Evolutionary conservation across 2,113 vertebrate genomes (phyloP).

Genomic region (Megaceryle torquata): DNA sequence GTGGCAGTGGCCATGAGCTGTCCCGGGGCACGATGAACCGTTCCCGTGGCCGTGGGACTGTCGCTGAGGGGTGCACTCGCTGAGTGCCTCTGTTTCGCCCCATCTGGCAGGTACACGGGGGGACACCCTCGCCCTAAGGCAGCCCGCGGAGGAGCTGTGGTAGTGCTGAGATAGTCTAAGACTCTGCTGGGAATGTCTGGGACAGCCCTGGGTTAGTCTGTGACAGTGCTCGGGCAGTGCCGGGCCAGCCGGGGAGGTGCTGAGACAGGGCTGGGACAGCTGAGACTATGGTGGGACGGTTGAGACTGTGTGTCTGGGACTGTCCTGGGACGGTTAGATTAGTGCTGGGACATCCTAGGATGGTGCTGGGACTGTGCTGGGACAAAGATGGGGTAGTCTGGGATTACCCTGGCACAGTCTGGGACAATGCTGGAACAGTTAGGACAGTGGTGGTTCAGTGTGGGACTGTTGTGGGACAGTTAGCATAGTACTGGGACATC

Average conservation of each 20-base stretch:
- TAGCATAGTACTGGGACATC: background rate
- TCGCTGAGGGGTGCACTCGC: background rate
- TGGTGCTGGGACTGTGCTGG: background rate
- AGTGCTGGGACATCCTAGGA: background rate
- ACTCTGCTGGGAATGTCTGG: background rate
- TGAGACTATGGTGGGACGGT: background rate
- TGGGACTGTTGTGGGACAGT: background rate
- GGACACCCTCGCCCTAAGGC: background rate
- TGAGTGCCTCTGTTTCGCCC: background rate
- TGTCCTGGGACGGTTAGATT: background rate
- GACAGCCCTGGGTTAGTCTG: background rate
- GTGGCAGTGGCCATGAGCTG: background rate
- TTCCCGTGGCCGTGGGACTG: background rate
- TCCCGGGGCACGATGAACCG: background rate
- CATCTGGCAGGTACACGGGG: background rate
- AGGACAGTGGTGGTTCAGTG: background rate
- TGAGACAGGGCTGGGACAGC: background rate
- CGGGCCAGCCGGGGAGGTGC: background rate
- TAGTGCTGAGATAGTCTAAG: background rate
- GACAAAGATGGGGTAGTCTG: background rate
- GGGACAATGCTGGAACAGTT: background rate
- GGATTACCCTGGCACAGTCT: background rate
- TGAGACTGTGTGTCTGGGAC: too few species aligned
- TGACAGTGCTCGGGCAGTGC: too few species aligned
- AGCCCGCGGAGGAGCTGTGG: background rate